These are phyloP conservation scores for Astropecten irregularis DNA, from an alignment of 53 echinoderm and acorn worm species.

Conservation along the genomic window DNA sequence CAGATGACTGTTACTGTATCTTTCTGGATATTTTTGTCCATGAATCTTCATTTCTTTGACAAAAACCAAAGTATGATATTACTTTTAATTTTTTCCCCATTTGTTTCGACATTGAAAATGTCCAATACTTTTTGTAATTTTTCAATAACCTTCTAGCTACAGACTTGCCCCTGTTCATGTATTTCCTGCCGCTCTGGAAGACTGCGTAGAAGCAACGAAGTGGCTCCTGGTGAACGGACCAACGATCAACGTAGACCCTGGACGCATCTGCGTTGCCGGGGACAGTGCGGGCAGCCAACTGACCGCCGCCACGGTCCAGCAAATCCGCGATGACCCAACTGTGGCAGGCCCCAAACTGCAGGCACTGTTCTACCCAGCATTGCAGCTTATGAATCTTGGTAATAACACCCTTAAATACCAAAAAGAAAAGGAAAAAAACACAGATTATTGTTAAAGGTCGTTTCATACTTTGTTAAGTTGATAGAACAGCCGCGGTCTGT, in stretches of 20 bases:
- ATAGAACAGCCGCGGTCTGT: too few relatives aligned
- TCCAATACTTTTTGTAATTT: too few relatives aligned
- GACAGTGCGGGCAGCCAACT: slow-evolving; percentile 53
- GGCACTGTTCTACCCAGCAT: slow-evolving; percentile 35
- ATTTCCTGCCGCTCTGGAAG: slow-evolving; percentile 38
- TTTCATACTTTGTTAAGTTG: not conserved
- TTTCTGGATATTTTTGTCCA: too few relatives aligned
- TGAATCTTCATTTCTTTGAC: too few relatives aligned
- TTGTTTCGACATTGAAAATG: too few relatives aligned
- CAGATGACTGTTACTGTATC: too few relatives aligned
- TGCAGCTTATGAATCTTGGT: slow-evolving; percentile 33
- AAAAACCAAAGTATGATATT: too few relatives aligned
- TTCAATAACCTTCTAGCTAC: too few relatives aligned
- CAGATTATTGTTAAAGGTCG: not conserved
- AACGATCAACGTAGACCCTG: slow-evolving; percentile 23
- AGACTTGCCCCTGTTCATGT: slow-evolving; percentile 39
- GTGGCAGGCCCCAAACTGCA: slow-evolving; percentile 25
- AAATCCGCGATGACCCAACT: slow-evolving; percentile 17
- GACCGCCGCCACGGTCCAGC: slow-evolving; percentile 22
- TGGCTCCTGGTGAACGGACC: slow-evolving; percentile 35
- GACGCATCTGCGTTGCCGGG: slow-evolving; percentile 23
- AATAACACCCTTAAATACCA: not conserved
- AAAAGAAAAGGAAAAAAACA: too few relatives aligned
- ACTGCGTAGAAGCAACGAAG: slow-evolving; percentile 28
- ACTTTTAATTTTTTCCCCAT: too few relatives aligned